Base-by-base conservation (phyloP, 2,888 invertebrate genomes). In the Anthrax anthrax region DNA sequence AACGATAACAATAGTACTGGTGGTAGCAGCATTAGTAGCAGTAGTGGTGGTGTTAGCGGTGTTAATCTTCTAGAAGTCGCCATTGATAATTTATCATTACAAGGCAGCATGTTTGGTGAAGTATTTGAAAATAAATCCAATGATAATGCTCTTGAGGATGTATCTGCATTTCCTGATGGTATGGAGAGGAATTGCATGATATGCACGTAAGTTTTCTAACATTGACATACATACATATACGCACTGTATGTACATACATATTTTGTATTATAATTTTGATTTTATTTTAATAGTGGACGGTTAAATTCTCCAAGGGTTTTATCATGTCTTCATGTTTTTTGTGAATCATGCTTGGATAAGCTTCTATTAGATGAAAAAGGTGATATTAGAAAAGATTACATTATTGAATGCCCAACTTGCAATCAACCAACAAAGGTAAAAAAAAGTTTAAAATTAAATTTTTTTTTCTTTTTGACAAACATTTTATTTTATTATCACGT, bases 251-350 rank as follows among this genome's bases (percentile, higher is more conserved):
- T n/a, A n/a, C 14, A 23, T 34, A 27, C 19, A 37, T 14, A 23
- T 16, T 18, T n/a, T 27, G 37, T 41, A 39, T 6, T 1, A 18
- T 37, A 13, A 50, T 23, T 6, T 23, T 23, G 23, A 23, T 23
- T 23, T 4, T 6, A 23, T 6, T 23, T 23, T n/a, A n/a, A 54
- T 60, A 81, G 80, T 62, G 78, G 79, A 63, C 81, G 83, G 58
- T 73, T 86, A 60, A 79, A 78, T 65, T 78, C 81, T 64, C 94
- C 95, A 50, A 80, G 90, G 56, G 81, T 95, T 53, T 76, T 96
- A 61, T 81, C 85, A 58, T 96, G 95, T 70, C 80, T 96, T 64
- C 95, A 96, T 73, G 89, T 89, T 44, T 94, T 91, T 72, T 96
- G 95, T 72, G 88, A 91, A 71, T 77, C 79, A 55, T 96, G 95